Evolutionary conservation across 2,797 vertebrate genomes (phyloP).

Genomic region (Chaunax sp.): DNA sequence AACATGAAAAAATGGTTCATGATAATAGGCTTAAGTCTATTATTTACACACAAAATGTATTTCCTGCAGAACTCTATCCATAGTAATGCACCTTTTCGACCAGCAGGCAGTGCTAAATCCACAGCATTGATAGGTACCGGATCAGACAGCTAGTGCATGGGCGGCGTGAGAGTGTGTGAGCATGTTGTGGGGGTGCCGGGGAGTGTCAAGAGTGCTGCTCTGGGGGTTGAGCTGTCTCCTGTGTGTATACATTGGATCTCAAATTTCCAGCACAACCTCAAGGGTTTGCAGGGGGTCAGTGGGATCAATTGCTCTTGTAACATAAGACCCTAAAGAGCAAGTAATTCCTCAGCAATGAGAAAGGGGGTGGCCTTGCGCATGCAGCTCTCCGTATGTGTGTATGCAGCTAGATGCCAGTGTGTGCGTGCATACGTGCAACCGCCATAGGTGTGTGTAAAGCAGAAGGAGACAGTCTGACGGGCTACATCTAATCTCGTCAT

Average conservation of each 20-base stretch:
- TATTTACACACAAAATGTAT: constrained; percentile 21
- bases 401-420: constrained; percentile 25
- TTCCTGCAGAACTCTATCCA: background rate
- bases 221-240: constrained; percentile 87
- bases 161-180: constrained; percentile 14
- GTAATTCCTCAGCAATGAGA: constrained; percentile 92
- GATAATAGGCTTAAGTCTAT: constrained; percentile 28
- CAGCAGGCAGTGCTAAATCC: constrained; percentile 75
- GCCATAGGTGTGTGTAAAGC: constrained; percentile 67
- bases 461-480: constrained; percentile 97
- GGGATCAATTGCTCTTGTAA: constrained; percentile 98
- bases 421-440: constrained; percentile 30
- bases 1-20: too few relatives aligned
- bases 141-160: background rate
- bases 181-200: constrained; percentile 34
- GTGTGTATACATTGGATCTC: constrained; percentile 92
- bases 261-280: constrained; percentile 91
- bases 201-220: constrained; percentile 74
- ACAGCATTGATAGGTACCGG: constrained; percentile 34
- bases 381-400: constrained; percentile 54
- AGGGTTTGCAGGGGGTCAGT: constrained; percentile 92
- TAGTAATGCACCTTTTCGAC: constrained; percentile 33
- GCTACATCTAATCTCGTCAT: constrained; percentile 94
- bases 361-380: constrained; percentile 84
- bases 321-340: constrained; percentile 93